phyloP scores from a whole-genome alignment of 2,113 vertebrate genomes.

The Erythrocebus patas region DNA sequence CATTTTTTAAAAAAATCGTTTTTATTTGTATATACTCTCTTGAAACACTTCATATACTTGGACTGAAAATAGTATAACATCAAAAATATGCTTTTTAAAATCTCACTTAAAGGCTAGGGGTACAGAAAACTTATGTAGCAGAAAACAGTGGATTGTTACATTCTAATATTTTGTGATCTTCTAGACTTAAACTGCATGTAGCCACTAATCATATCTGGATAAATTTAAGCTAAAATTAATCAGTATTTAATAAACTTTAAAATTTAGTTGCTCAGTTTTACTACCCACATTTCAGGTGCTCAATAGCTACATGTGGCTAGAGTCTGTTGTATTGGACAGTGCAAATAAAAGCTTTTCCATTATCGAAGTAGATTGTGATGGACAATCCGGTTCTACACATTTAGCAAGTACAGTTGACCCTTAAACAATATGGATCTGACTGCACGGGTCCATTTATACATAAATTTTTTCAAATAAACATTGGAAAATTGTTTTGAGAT shows the following conservation, averaged over 20 bases:
- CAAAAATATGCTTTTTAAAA: neutral
- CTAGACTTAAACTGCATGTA: neutral
- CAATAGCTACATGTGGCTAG: neutral
- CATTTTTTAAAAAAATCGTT: neutral
- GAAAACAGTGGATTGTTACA: neutral
- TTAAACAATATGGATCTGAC: neutral
- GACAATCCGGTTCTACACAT: neutral
- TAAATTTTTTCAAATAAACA: neutral
- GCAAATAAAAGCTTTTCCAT: neutral
- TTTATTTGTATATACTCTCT: neutral
- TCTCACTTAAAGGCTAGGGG: neutral
- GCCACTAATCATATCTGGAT: neutral
- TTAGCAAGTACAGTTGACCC: neutral
- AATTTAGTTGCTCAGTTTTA: neutral
- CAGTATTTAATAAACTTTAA: neutral
- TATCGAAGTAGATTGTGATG: neutral
- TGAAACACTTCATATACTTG: neutral
- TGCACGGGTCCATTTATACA: neutral
- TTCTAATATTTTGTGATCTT: neutral
- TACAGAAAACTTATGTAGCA: neutral
- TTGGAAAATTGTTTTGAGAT: neutral
- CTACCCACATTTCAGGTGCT: neutral
- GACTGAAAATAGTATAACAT: neutral
- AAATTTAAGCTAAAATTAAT: constrained; percentile 25
- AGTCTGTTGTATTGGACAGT: neutral